phyloP scores from a whole-genome alignment of 2,113 vertebrate genomes.

The Cinclus mexicanus region DNA sequence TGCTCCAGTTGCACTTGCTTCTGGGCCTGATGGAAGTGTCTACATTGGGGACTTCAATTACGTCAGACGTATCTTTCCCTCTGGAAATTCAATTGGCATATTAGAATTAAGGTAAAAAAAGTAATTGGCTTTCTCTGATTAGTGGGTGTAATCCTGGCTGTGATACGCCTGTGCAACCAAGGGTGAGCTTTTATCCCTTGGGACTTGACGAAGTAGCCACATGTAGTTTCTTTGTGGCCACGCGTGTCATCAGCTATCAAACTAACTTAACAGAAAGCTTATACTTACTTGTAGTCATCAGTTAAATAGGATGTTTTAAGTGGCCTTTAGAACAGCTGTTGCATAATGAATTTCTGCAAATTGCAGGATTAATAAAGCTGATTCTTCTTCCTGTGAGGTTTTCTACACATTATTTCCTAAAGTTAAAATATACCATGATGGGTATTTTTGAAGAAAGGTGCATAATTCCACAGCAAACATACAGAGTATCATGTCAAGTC shows the following conservation, averaged over 20 bases:
- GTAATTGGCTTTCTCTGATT: neutral
- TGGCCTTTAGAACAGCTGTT: neutral
- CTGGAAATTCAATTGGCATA: conserved; percentile 87
- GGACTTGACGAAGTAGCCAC: neutral
- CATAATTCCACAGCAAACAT: neutral
- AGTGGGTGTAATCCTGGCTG: neutral
- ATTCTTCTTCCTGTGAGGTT: neutral
- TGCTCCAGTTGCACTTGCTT: conserved; percentile 91
- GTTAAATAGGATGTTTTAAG: neutral
- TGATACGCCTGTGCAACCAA: neutral
- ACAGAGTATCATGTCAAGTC: neutral
- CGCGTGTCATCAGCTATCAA: neutral
- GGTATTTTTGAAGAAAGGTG: neutral
- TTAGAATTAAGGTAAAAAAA: conserved; percentile 90
- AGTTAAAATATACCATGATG: neutral
- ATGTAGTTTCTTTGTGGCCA: neutral
- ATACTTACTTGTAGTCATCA: neutral
- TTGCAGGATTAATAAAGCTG: neutral
- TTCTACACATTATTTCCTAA: neutral
- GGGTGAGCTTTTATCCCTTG: neutral
- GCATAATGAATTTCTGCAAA: neutral
- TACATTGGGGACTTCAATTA: conserved; percentile 98
- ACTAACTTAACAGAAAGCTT: neutral
- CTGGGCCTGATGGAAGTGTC: conserved; percentile 90
- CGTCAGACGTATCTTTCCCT: conserved; percentile 89